These are phyloP conservation scores for Maniola hyperantus DNA, from an alignment of 2,888 invertebrate species.

Conservation along the genomic window DNA sequence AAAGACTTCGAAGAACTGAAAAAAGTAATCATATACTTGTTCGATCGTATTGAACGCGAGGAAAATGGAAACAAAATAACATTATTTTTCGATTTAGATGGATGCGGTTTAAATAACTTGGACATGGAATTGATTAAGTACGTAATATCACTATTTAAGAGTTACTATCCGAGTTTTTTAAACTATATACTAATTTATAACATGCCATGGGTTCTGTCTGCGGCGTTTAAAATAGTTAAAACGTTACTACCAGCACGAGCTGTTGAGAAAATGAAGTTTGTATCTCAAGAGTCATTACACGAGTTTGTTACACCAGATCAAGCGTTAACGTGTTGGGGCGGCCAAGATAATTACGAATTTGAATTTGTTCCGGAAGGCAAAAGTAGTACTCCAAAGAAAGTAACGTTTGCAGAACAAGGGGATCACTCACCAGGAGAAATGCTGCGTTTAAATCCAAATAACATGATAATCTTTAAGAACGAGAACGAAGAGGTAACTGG, in stretches of 20 bases:
- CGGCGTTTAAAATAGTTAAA: slow-evolving; percentile 96
- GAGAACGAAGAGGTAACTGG: slow-evolving; percentile 87
- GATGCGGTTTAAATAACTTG: slow-evolving; percentile 92
- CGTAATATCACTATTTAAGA: slow-evolving; percentile 92
- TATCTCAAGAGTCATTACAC: slow-evolving; percentile 88
- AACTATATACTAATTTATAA: slow-evolving; percentile 96
- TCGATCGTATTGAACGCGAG: slow-evolving; percentile 90
- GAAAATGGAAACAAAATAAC: slow-evolving; percentile 90
- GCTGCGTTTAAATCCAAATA: slow-evolving; percentile 85
- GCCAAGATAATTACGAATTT: slow-evolving; percentile 88
- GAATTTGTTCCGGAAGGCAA: slow-evolving; percentile 85
- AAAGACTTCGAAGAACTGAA: slow-evolving; percentile 89
- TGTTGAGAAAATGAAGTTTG: slow-evolving; percentile 93
- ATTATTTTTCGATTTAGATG: slow-evolving; percentile 95
- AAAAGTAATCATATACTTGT: slow-evolving; percentile 92
- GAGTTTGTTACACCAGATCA: slow-evolving; percentile 89
- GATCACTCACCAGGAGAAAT: slow-evolving; percentile 80
- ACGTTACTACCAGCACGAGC: slow-evolving; percentile 93
- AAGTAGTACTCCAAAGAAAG: slow-evolving; percentile 64
- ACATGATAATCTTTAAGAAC: slow-evolving; percentile 86
- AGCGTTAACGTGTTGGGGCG: slow-evolving; percentile 91
- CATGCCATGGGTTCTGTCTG: slow-evolving; percentile 97
- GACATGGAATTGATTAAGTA: slow-evolving; percentile 96
- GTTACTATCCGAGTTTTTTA: slow-evolving; percentile 93
- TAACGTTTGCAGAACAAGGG: slow-evolving; percentile 57